Base-by-base conservation (phyloP, 2,797 vertebrate genomes). In the Natrix natrix region DNA sequence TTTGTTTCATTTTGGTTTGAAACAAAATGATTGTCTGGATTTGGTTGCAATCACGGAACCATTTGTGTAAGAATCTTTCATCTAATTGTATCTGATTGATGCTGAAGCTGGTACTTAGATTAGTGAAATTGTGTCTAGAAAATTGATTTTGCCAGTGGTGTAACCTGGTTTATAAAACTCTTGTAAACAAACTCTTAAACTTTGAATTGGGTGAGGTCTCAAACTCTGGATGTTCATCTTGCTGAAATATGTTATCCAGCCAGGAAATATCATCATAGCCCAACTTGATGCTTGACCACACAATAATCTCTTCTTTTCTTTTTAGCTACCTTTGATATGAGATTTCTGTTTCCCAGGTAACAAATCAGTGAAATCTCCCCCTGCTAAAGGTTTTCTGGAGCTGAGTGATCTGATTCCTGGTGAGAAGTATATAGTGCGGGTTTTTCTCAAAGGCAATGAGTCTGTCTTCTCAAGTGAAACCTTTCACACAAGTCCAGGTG, bases 401-500 rank as follows among this genome's bases (percentile, higher is more conserved):
- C 98, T 99, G 98, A 97, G 97, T 95, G 98, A 99, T 97, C 98
- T 99, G 98, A 98, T 97, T 95, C 98, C 98, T 94, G 99, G 98
- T 92, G 98, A 98, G 98, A 98, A 97, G 97, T 99, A 99, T 98
- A 98, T 98, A 88, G 98, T 99, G 97, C 98, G 99, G 97, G 98
- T 99, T 97, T 99, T 98, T 98, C 98, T 99, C 97, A 98, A 98
- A 96, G 98, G 98, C 97, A 98, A 98, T 97, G 97, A 98, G 97
- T 98, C 97, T 97, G 94, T 99, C 98, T 99, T 99, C 98, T 96
- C 98, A 93, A 94, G 96, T 96, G 95, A 98, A 98, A 98, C 97
- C 98, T 99, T 99, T 98, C 98, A 99, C 97, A 99, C 99, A 97
- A 99, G 98, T 97, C 96, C 99, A 99, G 99, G 99, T 99, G 99